Conservation (phyloP, 2,888 invertebrate genomes). For the Pyralis farinalis region DNA sequence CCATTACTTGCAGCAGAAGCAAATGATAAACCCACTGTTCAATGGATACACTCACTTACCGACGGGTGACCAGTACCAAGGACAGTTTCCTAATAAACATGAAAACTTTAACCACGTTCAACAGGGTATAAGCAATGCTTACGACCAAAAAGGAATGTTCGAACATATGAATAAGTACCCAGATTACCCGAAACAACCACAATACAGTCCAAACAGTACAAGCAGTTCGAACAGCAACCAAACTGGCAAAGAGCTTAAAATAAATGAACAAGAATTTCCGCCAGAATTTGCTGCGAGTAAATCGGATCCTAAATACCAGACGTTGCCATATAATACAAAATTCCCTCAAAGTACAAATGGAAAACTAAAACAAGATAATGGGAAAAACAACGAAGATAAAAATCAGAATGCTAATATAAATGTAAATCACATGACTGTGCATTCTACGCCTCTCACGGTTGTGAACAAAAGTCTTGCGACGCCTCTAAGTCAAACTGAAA, state of each 20-base stretch:
- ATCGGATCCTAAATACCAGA: constrained; percentile 95
- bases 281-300: constrained; percentile 89
- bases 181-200: constrained; percentile 73
- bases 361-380: constrained; percentile 63
- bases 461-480: constrained; percentile 85
- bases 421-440: constrained; percentile 78
- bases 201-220: constrained; percentile 81
- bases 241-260: constrained; percentile 70
- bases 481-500: constrained; percentile 81
- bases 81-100: constrained; percentile 64
- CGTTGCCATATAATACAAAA: constrained; percentile 93
- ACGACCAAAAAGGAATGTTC: constrained; percentile 66
- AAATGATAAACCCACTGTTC: constrained; percentile 71
- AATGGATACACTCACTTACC: constrained; percentile 64
- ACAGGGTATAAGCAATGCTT: constrained; percentile 70
- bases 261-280: constrained; percentile 78
- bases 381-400: constrained; percentile 62
- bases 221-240: constrained; percentile 75
- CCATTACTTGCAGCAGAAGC: constrained; percentile 78
- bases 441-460: constrained; percentile 74
- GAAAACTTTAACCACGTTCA: constrained; percentile 67
- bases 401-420: constrained; percentile 58
- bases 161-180: constrained; percentile 72
- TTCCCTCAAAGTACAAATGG: constrained; percentile 83
- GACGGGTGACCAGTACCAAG: constrained; percentile 59